phyloP scores from a whole-genome alignment of 2,888 invertebrate species.

The Drosophila macrospina region DNA sequence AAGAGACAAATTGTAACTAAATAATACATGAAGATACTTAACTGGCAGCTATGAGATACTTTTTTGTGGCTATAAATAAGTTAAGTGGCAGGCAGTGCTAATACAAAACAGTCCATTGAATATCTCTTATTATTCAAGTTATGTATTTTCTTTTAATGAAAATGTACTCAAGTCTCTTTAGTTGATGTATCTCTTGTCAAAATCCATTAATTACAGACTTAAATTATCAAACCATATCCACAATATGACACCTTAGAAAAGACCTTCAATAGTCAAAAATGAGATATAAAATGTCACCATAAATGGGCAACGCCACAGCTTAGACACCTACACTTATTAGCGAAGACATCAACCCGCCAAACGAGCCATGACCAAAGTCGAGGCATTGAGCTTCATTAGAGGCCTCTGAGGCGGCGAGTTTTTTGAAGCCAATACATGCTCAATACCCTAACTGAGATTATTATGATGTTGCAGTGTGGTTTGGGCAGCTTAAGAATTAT shows the following conservation, averaged over 20 bases:
- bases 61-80: background rate
- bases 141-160: background rate
- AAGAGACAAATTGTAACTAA: conserved; percentile 30
- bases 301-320: conserved; percentile 37
- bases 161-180: background rate
- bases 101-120: no score
- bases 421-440: conserved; percentile 4
- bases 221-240: conserved; percentile 1
- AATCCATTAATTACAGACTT: conserved; percentile 5
- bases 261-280: conserved; percentile 37
- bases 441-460: background rate
- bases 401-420: conserved; percentile 14
- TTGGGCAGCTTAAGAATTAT: background rate
- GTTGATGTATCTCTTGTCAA: background rate
- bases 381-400: conserved; percentile 44
- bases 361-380: conserved; percentile 34
- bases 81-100: no score
- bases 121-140: background rate
- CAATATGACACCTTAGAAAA: conserved; percentile 25
- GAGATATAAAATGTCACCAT: conserved; percentile 19
- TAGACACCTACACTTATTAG: conserved; percentile 55
- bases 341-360: conserved; percentile 44
- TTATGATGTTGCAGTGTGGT: background rate
- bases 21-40: conserved; percentile 21
- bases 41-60: conserved; percentile 6